Percentiles rank a stretch among this genome's conserved stretches.
phyloP scores from a whole-genome alignment of 2,888 invertebrate species.

The Athalia cordata region DNA sequence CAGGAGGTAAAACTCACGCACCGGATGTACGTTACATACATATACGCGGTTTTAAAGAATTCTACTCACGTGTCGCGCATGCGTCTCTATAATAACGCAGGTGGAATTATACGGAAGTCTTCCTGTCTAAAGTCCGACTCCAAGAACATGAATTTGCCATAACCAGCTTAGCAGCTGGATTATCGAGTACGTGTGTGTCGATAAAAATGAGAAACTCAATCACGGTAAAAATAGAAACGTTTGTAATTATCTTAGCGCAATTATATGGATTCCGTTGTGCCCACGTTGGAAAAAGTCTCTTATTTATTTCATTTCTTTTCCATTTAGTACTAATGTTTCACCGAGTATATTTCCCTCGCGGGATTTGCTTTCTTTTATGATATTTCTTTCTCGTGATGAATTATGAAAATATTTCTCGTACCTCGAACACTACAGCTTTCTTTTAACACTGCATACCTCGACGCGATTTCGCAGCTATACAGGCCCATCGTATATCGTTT shows the following conservation, averaged over 20 bases:
- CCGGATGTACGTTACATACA: slow-evolving; percentile 6
- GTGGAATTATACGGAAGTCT: slow-evolving; percentile 10
- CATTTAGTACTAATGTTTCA: background rate
- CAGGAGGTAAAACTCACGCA: slow-evolving; percentile 11
- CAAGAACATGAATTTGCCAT: background rate
- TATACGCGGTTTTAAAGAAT: background rate
- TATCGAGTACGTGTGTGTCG: too few relatives aligned
- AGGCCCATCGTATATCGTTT: too few relatives aligned
- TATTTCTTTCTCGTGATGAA: too few relatives aligned
- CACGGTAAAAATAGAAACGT: background rate
- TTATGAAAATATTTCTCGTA: too few relatives aligned
- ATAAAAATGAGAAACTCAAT: too few relatives aligned
- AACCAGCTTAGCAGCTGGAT: background rate
- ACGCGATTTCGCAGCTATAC: too few relatives aligned
- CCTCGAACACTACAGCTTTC: too few relatives aligned
- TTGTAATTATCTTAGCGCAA: background rate
- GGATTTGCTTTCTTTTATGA: too few relatives aligned
- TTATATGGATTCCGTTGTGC: background rate
- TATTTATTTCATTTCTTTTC: background rate
- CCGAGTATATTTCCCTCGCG: background rate
- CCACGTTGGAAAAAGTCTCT: background rate
- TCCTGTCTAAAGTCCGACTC: background rate
- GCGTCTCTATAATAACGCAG: background rate
- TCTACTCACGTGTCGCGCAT: slow-evolving; percentile 8
- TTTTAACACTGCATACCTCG: too few relatives aligned